Percentiles rank a stretch among this genome's conserved stretches.
phyloP scores from a whole-genome alignment of 2,797 vertebrate genomes.

The Gymnopithys bicolor region DNA sequence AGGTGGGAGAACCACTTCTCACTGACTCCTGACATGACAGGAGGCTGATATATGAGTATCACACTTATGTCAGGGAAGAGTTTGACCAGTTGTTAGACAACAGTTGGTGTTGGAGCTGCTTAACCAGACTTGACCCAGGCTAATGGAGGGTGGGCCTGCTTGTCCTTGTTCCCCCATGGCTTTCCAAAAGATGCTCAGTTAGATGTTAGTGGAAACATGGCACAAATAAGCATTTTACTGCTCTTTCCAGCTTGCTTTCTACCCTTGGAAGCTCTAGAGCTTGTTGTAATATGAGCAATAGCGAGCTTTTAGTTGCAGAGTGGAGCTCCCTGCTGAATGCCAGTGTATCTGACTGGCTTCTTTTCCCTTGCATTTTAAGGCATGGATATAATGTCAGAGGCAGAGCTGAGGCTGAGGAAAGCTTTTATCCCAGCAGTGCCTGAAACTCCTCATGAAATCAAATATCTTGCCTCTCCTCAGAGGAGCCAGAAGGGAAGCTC shows the following conservation, averaged over 20 bases:
- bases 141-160: neutral
- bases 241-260: neutral
- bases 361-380: neutral
- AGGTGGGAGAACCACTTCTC: slow-evolving; percentile 44
- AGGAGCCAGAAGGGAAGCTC: slow-evolving; percentile 42
- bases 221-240: neutral
- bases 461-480: slow-evolving; percentile 11
- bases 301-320: slow-evolving; percentile 8
- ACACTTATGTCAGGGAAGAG: neutral
- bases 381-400: slow-evolving; percentile 16
- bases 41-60: neutral
- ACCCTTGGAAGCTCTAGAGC: neutral
- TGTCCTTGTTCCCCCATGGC: neutral
- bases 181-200: neutral
- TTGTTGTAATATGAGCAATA: neutral
- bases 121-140: neutral
- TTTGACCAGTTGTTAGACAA: neutral
- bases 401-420: neutral
- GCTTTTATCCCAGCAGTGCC: slow-evolving; percentile 45
- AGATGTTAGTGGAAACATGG: neutral
- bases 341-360: slow-evolving; percentile 1
- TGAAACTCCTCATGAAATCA: slow-evolving; percentile 48
- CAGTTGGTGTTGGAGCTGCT: neutral
- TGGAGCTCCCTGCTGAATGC: slow-evolving; percentile 6
- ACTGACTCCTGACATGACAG: neutral